Conservation (phyloP, 92 coral and sea anemone species). For the Porites lobata region DNA sequence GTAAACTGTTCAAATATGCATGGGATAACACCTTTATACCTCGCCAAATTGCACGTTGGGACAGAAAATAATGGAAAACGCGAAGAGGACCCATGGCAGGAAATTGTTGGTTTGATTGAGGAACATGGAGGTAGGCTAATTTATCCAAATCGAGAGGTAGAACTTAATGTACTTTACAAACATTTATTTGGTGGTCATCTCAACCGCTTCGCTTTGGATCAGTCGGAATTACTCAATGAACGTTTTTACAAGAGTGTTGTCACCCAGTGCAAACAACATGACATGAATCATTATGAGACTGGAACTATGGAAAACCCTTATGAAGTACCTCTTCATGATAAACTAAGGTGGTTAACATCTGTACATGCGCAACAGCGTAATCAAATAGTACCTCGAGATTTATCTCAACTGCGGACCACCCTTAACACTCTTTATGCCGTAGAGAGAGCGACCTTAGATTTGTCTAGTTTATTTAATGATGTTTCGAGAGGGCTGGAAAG, state of each 20-base stretch:
- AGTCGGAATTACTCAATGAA: neutral
- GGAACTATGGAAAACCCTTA: constrained; percentile 3
- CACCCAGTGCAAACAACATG: neutral
- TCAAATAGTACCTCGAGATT: neutral
- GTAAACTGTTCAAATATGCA: constrained; percentile 74
- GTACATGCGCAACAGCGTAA: neutral
- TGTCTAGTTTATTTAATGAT: neutral
- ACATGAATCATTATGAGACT: neutral
- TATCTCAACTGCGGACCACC: neutral
- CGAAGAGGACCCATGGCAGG: constrained; percentile 50
- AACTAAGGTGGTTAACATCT: neutral
- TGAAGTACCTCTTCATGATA: neutral
- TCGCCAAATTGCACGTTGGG: constrained; percentile 68
- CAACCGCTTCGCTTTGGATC: neutral
- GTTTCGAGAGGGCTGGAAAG: neutral
- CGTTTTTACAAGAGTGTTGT: constrained; percentile 1
- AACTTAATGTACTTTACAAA: constrained; percentile 59
- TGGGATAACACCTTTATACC: constrained; percentile 79
- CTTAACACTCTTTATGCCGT: neutral
- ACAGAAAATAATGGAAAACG: neutral
- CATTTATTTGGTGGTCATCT: constrained; percentile 44
- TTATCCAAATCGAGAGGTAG: constrained; percentile 66
- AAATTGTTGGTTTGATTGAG: constrained; percentile 46
- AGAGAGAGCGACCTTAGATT: neutral
- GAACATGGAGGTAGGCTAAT: constrained; percentile 39